Evolutionary conservation across 1,140 invertebrate species (phyloP), one percentile per base, ranked within the genome.

Genomic region (Zaprionus camerounensis): DNA sequence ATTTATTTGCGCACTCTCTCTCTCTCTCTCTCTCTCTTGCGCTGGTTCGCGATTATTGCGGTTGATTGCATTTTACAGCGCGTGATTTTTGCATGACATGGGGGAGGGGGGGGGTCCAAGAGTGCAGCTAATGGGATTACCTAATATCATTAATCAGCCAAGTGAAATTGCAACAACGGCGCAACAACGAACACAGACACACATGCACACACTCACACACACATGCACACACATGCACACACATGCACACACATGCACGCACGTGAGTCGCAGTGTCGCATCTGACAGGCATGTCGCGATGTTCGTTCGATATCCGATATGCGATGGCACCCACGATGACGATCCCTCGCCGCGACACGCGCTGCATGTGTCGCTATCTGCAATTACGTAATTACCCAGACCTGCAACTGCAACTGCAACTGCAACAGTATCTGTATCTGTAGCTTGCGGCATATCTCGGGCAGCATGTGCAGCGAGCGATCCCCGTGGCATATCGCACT

Each of bases 101-200:
- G 46, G 20, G 20, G 20, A 5, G 26, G 38, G 55, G 55, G 58
- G 49, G 17, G 17, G n/a, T n/a, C n/a, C 15, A n/a, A 24, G 66
- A 12, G 46, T 5, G 1, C 46, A 24, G 34, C 69, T 88, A 88
- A 88, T 88, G 81, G 78, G 81, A 88, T 88, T 88, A 87, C 57
- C 49, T 84, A 88, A 88, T 81, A 84, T 90, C 84, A 88, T 88
- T 88, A 88, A 88, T 88, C 84, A 88, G 84, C 69, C 71, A 58
- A 73, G 68, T 78, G 80, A 88, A 80, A 80, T 71, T 53, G 82
- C 31, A 74, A 83, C 59, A 44, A 59, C 20, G 9, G 71, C 13
- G 38, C 62, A 64, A 28, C 28, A 17, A 55, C 24, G 12, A 11
- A 13, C 24, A 20, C 28, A 24, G 22, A 46, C 15, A 55, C 56